Evolutionary conservation across 2,888 invertebrate species (phyloP).

Genomic region (Liopterus haemorrhoidalis): DNA sequence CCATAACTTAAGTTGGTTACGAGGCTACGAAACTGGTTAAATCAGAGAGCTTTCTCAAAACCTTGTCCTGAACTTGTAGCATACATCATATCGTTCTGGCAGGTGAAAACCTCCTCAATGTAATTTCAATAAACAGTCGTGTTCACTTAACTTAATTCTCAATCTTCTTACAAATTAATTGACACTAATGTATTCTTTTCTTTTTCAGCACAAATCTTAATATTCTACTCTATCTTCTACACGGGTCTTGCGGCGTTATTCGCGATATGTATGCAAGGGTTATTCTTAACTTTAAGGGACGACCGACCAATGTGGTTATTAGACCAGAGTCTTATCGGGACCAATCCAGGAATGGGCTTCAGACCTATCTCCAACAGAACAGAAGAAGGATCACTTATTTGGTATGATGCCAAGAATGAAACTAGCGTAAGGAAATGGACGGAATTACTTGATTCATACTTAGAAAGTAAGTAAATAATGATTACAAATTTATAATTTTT

Average conservation of each 20-base stretch:
- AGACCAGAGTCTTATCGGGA: slow-evolving; percentile 69
- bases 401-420: slow-evolving; percentile 51
- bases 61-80: too few species aligned
- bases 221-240: slow-evolving; percentile 89
- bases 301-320: slow-evolving; percentile 71
- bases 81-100: too few species aligned
- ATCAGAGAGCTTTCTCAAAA: too few species aligned
- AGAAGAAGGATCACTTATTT: slow-evolving; percentile 56
- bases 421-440: slow-evolving; percentile 53
- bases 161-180: not conserved
- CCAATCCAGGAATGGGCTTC: slow-evolving; percentile 60
- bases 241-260: slow-evolving; percentile 75
- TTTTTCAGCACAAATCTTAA: slow-evolving; percentile 68
- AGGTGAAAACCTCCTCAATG: not conserved
- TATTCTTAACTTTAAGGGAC: slow-evolving; percentile 64
- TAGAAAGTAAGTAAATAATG: slow-evolving; percentile 48
- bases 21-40: too few species aligned
- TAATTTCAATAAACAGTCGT: not conserved
- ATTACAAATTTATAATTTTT: not conserved
- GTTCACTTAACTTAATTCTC: not conserved
- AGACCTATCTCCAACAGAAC: slow-evolving; percentile 53
- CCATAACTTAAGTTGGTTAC: too few species aligned
- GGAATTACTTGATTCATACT: slow-evolving; percentile 50
- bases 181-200: slow-evolving; percentile 28
- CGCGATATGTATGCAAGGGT: slow-evolving; percentile 76